Evolutionary conservation across 2,888 invertebrate species (phyloP), one percentile per base, ranked within the genome.

Genomic region (Unio delphinus): DNA sequence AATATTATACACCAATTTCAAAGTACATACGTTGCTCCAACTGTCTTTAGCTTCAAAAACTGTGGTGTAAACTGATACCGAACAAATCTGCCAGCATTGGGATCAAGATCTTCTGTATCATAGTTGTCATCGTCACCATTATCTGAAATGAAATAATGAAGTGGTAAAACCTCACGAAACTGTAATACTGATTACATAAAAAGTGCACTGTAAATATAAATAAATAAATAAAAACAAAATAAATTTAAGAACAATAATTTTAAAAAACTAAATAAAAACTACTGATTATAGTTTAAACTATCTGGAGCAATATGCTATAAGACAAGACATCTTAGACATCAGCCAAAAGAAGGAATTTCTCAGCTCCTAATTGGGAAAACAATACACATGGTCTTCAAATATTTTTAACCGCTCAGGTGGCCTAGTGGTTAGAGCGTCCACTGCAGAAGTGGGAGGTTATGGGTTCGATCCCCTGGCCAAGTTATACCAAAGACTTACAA

Each of bases 61-160:
- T 98, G 96, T 54, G 98, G 96, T n/a, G 97, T 98, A 90, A 99
- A 99, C 90, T 98, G 97, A 90, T 99, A 99, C 61, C 98, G 94
- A n/a, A 99, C 98, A 91, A 98, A 99, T 88, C 99, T 93, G 0
- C 97, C 98, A 59, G 96, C 95, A 90, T 98, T 97, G 5, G 89
- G 88, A 67, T 90, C 90, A 30, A 79, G 80, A 6, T 89, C 88
- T 45, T 88, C 88, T 20, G 77, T 77, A 55, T 86, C 86, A 65
- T 74, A 73, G 23, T 84, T 80, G 23, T 78, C 70, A 8, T 80
- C 81, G 57, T 82, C 84, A 26, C 86, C 85, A 69, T 83, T 83
- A 59, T 83, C 85, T 80, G 68, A 23, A 75, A 65, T 56, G 8
- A 54, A 58, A 59, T 26, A 23, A 55, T 30, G 23, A 56, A 62